Conservation (phyloP, 2,888 invertebrate species). For the Rhabditophanes sp. region DNA sequence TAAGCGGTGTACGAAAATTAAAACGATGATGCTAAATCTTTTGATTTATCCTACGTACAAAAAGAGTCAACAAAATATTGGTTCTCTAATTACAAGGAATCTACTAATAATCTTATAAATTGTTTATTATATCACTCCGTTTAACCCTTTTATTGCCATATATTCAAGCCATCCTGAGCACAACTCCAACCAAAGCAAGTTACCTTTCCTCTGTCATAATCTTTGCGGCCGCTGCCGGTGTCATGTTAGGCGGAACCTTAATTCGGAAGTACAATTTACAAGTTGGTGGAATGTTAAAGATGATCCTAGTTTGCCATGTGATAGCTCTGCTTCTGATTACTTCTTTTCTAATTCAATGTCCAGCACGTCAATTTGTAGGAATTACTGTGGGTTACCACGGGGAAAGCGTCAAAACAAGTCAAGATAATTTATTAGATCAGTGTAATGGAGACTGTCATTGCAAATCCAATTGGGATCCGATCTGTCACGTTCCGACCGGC, state of each 20-base stretch:
- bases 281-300: conserved; percentile 42
- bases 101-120: too few relatives aligned
- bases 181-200: conserved; percentile 33
- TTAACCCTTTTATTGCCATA: too few relatives aligned
- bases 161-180: conserved; percentile 36
- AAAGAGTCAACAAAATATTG: too few relatives aligned
- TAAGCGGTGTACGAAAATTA: too few relatives aligned
- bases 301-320: conserved; percentile 39
- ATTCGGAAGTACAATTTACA: conserved; percentile 37
- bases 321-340: conserved; percentile 28
- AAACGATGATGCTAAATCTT: too few relatives aligned
- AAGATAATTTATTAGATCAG: conserved; percentile 9
- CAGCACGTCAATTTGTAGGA: conserved; percentile 37
- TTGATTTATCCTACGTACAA: too few relatives aligned
- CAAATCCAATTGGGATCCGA: conserved; percentile 33
- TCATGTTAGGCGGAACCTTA: conserved; percentile 38
- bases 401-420: conserved; percentile 7
- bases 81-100: too few relatives aligned
- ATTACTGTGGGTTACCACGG: conserved; percentile 31
- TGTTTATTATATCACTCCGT: too few relatives aligned
- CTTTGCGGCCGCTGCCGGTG: conserved; percentile 41
- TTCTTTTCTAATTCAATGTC: conserved; percentile 37
- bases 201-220: conserved; percentile 40
- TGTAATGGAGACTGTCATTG: conserved; percentile 29
- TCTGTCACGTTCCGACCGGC: conserved; percentile 22